Percentiles rank a stretch among this genome's conserved stretches.
Evolutionary conservation across 2,888 invertebrate species (phyloP).

Genomic region (Corbicula japonica): DNA sequence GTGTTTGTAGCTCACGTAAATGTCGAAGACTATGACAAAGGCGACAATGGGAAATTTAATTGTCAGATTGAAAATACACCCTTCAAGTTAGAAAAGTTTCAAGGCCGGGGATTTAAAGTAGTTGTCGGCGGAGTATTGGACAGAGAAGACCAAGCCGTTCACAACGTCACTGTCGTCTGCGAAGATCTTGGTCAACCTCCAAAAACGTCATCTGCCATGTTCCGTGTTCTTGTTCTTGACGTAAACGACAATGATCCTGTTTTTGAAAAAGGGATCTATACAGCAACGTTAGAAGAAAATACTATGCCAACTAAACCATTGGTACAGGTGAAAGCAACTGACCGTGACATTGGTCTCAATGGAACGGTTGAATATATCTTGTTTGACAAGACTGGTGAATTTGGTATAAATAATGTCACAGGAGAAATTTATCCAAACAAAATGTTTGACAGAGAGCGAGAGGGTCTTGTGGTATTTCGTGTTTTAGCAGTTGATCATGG

Average conservation of each 20-base stretch:
- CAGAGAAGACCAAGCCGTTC: slow-evolving; percentile 72
- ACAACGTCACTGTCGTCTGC: slow-evolving; percentile 87
- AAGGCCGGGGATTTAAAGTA: slow-evolving; percentile 79
- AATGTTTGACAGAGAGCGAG: slow-evolving; percentile 71
- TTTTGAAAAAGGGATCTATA: slow-evolving; percentile 88
- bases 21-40: slow-evolving; percentile 63
- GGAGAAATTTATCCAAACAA: slow-evolving; percentile 72
- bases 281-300: slow-evolving; percentile 71
- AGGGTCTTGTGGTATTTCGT: slow-evolving; percentile 50
- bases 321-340: slow-evolving; percentile 93
- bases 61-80: slow-evolving; percentile 36
- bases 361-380: slow-evolving; percentile 68
- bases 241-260: slow-evolving; percentile 97
- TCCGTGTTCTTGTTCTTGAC: slow-evolving; percentile 89
- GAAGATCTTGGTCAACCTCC: slow-evolving; percentile 88
- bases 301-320: slow-evolving; percentile 88
- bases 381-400: slow-evolving; percentile 34
- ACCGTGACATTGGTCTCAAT: slow-evolving; percentile 87
- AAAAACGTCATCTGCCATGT: slow-evolving; percentile 68
- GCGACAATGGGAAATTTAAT: slow-evolving; percentile 56
- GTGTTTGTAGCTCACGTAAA: slow-evolving; percentile 62
- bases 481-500: slow-evolving; percentile 68
- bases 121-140: slow-evolving; percentile 87
- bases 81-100: slow-evolving; percentile 54
- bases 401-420: slow-evolving; percentile 65